Conservation (phyloP, 2,888 invertebrate species). For the Acronicta leporina region DNA sequence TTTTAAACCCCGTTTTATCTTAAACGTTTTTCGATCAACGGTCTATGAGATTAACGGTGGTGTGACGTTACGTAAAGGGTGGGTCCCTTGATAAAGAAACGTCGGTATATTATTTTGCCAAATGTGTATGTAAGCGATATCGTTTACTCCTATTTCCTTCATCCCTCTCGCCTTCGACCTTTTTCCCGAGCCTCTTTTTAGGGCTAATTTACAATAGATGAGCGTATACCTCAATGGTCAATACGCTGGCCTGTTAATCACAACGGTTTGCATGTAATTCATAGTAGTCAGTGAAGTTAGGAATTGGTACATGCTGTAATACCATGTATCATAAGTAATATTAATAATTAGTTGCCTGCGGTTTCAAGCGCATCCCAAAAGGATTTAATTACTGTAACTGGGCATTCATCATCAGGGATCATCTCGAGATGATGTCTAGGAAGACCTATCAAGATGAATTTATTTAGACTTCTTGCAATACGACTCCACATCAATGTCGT, state of each 20-base stretch:
- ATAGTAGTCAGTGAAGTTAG: too few relatives aligned
- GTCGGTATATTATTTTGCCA: slow-evolving; percentile 11
- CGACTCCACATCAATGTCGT: too few relatives aligned
- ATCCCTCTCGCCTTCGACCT: neutral
- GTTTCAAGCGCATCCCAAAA: too few relatives aligned
- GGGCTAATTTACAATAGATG: neutral
- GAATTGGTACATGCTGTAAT: too few relatives aligned
- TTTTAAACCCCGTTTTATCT: slow-evolving; percentile 79
- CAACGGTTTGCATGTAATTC: neutral
- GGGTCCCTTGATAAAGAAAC: slow-evolving; percentile 27
- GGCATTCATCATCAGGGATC: too few relatives aligned
- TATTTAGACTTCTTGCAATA: too few relatives aligned
- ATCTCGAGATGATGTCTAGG: too few relatives aligned
- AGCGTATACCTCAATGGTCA: neutral
- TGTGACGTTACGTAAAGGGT: slow-evolving; percentile 48
- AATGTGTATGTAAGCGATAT: slow-evolving; percentile 6
- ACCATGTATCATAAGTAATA: too few relatives aligned
- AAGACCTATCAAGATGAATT: too few relatives aligned
- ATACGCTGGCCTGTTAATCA: neutral
- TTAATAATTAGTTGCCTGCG: too few relatives aligned
- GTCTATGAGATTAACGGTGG: slow-evolving; percentile 63
- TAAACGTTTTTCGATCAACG: slow-evolving; percentile 75
- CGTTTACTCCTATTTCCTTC: neutral
- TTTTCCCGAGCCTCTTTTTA: neutral
- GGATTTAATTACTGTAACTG: too few relatives aligned